phyloP scores from a whole-genome alignment of 2,888 invertebrate genomes.

The Chalcosyrphus nemorum region DNA sequence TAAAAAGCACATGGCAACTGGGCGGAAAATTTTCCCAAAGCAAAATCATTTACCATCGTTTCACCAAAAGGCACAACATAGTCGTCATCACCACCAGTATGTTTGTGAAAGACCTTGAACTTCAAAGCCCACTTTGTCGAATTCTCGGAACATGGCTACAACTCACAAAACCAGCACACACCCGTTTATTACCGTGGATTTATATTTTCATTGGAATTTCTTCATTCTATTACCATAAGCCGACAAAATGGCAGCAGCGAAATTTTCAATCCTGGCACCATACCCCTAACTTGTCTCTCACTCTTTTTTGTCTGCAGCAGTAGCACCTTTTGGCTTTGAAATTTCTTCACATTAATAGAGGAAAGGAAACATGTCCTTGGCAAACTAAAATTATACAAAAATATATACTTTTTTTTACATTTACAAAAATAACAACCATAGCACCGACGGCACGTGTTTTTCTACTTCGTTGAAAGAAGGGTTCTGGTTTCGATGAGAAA shows the following conservation, averaged over 20 bases:
- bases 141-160: not conserved
- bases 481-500: not conserved
- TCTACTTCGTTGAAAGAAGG: not conserved
- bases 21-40: not conserved
- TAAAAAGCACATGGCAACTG: constrained; percentile 15
- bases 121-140: constrained; percentile 6
- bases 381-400: constrained; percentile 4
- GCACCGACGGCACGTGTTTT: not conserved
- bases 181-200: constrained; percentile 20
- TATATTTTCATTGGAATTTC: constrained; percentile 7
- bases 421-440: not conserved
- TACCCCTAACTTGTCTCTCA: not conserved
- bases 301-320: not conserved
- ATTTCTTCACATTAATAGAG: not conserved
- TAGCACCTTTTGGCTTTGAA: not conserved
- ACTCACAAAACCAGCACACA: not conserved
- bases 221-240: constrained; percentile 16
- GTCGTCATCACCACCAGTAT: not conserved
- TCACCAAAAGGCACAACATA: not conserved
- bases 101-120: constrained; percentile 41
- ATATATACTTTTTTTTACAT: not conserved
- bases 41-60: not conserved
- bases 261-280: constrained; percentile 7
- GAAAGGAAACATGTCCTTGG: constrained; percentile 3
- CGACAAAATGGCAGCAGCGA: not conserved